Evolutionary conservation across 2,113 vertebrate species (phyloP).

Genomic region (Camelus bactrianus): DNA sequence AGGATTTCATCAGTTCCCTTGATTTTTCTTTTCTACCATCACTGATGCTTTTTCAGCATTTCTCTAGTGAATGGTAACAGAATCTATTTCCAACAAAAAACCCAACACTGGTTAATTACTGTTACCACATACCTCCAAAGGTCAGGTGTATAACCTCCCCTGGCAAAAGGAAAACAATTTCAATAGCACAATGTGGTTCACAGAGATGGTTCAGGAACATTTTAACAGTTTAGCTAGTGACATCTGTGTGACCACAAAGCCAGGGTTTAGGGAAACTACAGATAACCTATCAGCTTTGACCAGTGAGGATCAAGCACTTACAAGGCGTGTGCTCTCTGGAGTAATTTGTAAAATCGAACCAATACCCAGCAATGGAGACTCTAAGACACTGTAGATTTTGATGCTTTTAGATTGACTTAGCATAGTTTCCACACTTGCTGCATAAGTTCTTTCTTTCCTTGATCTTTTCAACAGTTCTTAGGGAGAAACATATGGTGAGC

Average conservation of each 20-base stretch:
- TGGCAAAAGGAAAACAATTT: slow-evolving; percentile 29
- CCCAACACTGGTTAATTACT: neutral
- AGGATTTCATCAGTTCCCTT: neutral
- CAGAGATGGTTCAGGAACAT: neutral
- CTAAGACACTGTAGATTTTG: neutral
- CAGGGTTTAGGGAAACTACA: neutral
- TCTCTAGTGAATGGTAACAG: neutral
- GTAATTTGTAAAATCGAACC: neutral
- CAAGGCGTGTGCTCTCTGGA: neutral
- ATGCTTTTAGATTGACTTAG: neutral
- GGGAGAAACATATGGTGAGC: neutral
- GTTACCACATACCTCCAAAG: neutral
- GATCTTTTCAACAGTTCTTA: neutral
- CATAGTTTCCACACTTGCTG: neutral
- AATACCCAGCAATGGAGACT: neutral
- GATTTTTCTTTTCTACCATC: neutral
- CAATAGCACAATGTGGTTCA: neutral
- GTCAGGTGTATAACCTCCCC: neutral
- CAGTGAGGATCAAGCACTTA: neutral
- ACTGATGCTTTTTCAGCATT: neutral
- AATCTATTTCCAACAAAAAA: slow-evolving; percentile 55
- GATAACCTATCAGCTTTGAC: neutral
- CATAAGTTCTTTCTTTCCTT: neutral
- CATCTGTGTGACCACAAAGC: neutral
- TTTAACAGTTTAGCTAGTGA: neutral